Percentiles rank a stretch among this genome's conserved stretches.
Conservation (phyloP, 2,113 vertebrate genomes). For the Upupa epops region DNA sequence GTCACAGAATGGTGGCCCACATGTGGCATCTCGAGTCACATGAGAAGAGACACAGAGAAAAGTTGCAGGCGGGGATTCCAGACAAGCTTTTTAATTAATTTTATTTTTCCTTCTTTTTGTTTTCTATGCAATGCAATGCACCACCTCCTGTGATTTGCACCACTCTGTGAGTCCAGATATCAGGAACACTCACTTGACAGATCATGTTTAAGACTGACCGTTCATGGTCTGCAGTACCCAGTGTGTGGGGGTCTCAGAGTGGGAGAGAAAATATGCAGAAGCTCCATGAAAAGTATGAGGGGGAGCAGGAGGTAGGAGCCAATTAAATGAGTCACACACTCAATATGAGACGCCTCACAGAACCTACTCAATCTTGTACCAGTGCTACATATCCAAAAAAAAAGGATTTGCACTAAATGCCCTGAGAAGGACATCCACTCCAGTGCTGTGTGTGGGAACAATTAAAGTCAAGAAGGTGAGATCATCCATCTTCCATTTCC, state of each 20-base stretch:
- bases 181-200: background rate
- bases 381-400: background rate
- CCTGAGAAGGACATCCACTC: background rate
- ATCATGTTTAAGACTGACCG: background rate
- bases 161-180: background rate
- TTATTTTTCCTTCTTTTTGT: background rate
- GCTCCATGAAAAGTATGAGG: background rate
- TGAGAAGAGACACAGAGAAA: background rate
- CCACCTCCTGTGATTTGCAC: background rate
- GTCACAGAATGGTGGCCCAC: background rate
- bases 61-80: background rate
- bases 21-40: background rate
- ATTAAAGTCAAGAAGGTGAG: background rate
- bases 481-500: background rate
- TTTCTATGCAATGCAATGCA: background rate
- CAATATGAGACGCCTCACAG: background rate
- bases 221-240: background rate
- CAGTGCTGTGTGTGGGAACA: background rate
- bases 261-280: background rate
- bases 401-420: background rate
- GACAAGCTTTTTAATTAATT: background rate
- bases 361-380: background rate
- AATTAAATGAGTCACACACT: slow-evolving; percentile 22
- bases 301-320: background rate
- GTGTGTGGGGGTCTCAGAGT: background rate